Conservation (phyloP, 2,888 invertebrate species). For the Eupeodes luniger region DNA sequence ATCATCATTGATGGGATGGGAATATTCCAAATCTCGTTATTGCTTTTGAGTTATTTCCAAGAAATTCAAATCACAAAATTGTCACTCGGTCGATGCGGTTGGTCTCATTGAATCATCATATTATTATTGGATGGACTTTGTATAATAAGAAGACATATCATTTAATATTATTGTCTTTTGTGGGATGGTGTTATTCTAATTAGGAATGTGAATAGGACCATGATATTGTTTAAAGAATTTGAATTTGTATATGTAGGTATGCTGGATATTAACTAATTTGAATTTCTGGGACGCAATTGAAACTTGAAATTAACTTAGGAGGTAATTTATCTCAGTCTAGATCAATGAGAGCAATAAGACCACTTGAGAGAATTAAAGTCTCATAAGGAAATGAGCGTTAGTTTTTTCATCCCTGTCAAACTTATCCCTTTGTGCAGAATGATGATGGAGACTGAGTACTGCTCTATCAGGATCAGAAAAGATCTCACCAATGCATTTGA, state of each 20-base stretch:
- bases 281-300: no score
- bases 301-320: no score
- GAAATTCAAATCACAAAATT: slow-evolving; percentile 1
- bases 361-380: no score
- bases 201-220: not conserved
- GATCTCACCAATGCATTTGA: no score
- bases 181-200: not conserved
- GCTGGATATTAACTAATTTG: not conserved
- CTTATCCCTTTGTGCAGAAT: no score
- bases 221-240: not conserved
- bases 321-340: no score
- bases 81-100: not conserved
- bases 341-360: no score
- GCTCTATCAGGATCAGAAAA: no score
- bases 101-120: not conserved
- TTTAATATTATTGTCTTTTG: not conserved
- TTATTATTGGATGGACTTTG: not conserved
- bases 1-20: slow-evolving; percentile 35
- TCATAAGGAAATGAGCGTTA: no score
- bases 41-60: slow-evolving; percentile 39
- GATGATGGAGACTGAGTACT: no score
- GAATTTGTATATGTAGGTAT: not conserved
- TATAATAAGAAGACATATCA: not conserved
- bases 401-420: no score
- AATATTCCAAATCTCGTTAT: slow-evolving; percentile 20